Percentiles rank a stretch among this genome's conserved stretches.
phyloP scores from a whole-genome alignment of 2,113 vertebrate species.

The Perccottus glenii region DNA sequence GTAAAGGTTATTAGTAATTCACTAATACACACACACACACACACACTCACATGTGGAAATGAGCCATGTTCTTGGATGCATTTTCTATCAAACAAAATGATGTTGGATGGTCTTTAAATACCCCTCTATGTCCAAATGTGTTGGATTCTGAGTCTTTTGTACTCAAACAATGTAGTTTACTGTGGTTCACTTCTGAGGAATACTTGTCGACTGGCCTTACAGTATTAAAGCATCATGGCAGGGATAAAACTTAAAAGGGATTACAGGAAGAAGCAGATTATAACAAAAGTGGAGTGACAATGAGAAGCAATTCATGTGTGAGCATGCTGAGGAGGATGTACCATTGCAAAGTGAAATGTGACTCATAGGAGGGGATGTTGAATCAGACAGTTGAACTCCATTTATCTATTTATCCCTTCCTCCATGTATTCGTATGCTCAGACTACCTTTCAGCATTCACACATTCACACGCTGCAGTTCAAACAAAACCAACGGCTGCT shows the following conservation, averaged over 20 bases:
- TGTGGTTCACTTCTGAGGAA: conserved; percentile 1
- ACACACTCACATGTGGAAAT: too few relatives aligned
- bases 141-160: neutral
- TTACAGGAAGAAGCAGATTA: conserved; percentile 10
- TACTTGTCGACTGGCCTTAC: neutral
- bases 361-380: conserved; percentile 47
- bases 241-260: neutral
- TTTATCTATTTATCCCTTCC: neutral
- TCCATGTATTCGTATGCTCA: conserved; percentile 10
- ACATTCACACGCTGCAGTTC: conserved; percentile 24
- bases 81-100: too few relatives aligned
- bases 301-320: conserved; percentile 18
- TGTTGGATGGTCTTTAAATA: too few relatives aligned
- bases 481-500: conserved; percentile 29
- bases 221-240: neutral
- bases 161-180: neutral
- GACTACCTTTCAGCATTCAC: conserved; percentile 36
- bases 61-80: too few relatives aligned
- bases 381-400: conserved; percentile 14
- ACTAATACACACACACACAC: too few relatives aligned
- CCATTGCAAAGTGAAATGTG: conserved; percentile 38
- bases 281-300: conserved; percentile 22
- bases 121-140: neutral
- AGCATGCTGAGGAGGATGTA: conserved; percentile 29
- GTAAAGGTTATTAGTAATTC: too few relatives aligned